Base-by-base conservation (phyloP, 2,888 invertebrate genomes). In the Andrena praecox region DNA sequence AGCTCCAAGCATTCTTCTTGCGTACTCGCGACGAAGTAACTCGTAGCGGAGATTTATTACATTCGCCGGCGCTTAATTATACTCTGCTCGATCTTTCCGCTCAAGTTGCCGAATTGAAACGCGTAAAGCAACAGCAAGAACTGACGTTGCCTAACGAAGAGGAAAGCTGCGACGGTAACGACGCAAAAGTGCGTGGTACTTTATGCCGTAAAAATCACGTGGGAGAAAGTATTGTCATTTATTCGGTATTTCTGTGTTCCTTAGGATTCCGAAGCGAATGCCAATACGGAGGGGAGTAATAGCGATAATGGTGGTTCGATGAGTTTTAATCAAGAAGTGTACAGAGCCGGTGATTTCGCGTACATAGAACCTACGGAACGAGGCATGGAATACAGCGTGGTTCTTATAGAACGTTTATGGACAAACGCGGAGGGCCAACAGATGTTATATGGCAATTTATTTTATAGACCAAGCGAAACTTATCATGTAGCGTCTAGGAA, bases 401-500 rank as follows among this genome's bases (percentile, higher is more conserved):
- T 98, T 78, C 96, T 98, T 87, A 97, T 99, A 63, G 98, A 99
- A 93, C 96, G 98, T 0, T 95, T 99, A 16, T 99, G 97, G 97
- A 98, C 97, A 16, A 98, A 97, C 91, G 95, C 95, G 24, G 97
- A 97, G 63, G 97, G 97, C 8, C 96, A 97, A 84, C 97, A 98
- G 89, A 98, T 98, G 96, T 95, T 99, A 89, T 97, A 98, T 91
- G 99, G 98, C n/a, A 97, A 97, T 91, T 97, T 98, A 91, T 99
- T 98, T 93, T 97, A 95, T 89, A 96, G 99, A 73, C 99, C 99
- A 0, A 97, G 97, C 90, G 99, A 99, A 94, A 99, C 99, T 0
- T 99, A 97, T 95, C 99, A 99, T 94, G 96, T 99, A 7, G 97
- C 98, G 12, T 98, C 98, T 0, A 96, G 99, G 89, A 99, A 98